Base-by-base conservation (phyloP, 2,797 vertebrate species). In the Lates japonicus region DNA sequence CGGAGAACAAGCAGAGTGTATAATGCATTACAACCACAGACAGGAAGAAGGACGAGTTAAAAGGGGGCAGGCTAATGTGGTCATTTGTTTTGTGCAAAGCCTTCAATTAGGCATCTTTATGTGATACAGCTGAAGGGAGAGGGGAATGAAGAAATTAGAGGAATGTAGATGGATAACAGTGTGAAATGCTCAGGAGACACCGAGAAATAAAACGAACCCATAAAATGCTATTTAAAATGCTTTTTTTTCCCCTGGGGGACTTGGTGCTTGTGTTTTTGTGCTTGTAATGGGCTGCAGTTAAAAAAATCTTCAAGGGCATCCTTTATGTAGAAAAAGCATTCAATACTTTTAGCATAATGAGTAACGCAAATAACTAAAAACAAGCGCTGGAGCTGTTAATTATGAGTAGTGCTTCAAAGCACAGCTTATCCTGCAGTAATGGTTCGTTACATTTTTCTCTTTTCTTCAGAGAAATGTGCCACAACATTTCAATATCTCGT, bases 31-130 rank as follows among this genome's bases (percentile, higher is more conserved):
- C 76, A 78, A 60, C 74, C 82, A 83, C 74, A 86, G 81, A 79
- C 87, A 72, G 85, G 86, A 90, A 88, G 87, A 88, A 74, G 70
- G 82, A 84, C n/a, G 41, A 91, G 84, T 85, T 90, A 81, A 94
- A 92, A 87, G 83, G 72, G 88, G 76, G 75, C 66, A 74, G 83
- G 82, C 92, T 94, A 93, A 94, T 95, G 92, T 88, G 79, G 80
- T 83, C 89, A 92, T 94, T 93, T 94, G 88, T 94, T 92, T 86
- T 85, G 84, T 84, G 85, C 85, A 87, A 91, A 88, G 82, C 90
- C 92, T 92, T 90, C 88, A 95, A 92, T 95, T 94, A 93, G 85
- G 80, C 74, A 74, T 91, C 87, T 93, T 93, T 92, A 93, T 91
- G 80, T 88, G 88, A 91, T 82, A 72, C 80, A 90, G 88, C 87